Evolutionary conservation across 2,888 invertebrate genomes (phyloP).

Genomic region (Macaria notata): DNA sequence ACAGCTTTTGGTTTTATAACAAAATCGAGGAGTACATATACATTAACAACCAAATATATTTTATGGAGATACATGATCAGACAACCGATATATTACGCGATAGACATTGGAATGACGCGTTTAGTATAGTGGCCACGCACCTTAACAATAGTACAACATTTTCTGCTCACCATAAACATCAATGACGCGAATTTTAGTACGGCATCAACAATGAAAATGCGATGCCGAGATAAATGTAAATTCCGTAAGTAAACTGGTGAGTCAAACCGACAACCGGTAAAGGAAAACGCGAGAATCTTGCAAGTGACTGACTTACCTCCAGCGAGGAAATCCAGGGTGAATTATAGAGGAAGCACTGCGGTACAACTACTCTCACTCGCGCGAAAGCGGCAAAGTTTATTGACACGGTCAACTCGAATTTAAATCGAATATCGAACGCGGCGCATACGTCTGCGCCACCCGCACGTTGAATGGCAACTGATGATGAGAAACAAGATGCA

Average conservation of each 20-base stretch:
- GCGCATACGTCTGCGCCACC: conserved; percentile 46
- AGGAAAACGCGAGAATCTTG: conserved; percentile 21
- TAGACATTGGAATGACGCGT: too few relatives aligned
- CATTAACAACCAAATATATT: too few relatives aligned
- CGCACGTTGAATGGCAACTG: conserved; percentile 55
- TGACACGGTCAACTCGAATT: conserved; percentile 47
- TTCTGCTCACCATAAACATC: conserved; percentile 7
- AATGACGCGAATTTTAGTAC: conserved; percentile 19
- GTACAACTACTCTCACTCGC: conserved; percentile 47
- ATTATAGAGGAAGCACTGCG: conserved; percentile 35
- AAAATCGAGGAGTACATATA: too few relatives aligned
- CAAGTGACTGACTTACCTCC: conserved; percentile 51
- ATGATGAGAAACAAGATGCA: conserved; percentile 52
- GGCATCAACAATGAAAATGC: conserved; percentile 26
- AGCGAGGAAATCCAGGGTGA: conserved; percentile 69
- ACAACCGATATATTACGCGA: too few relatives aligned
- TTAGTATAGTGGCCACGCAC: too few relatives aligned
- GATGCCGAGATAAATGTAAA: conserved; percentile 24
- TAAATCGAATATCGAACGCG: conserved; percentile 14
- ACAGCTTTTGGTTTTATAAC: too few relatives aligned
- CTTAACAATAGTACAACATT: not conserved
- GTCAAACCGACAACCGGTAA: conserved; percentile 28
- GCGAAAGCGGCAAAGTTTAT: conserved; percentile 49
- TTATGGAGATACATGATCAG: too few relatives aligned
- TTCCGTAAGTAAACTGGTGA: conserved; percentile 24